Evolutionary conservation across 2,888 invertebrate species (phyloP).

Genomic region (Spodoptera picta): DNA sequence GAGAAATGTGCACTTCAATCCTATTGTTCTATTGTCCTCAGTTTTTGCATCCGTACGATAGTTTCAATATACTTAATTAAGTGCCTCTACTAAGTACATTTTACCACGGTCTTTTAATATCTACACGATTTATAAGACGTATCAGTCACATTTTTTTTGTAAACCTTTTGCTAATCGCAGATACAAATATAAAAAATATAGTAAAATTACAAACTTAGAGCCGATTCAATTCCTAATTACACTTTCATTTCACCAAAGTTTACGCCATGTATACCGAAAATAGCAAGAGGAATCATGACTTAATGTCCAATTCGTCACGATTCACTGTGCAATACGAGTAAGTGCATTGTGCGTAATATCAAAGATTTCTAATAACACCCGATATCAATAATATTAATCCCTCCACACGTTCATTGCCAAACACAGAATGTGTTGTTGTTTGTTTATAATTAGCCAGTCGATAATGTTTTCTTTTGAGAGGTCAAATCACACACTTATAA

Average conservation of each 20-base stretch:
- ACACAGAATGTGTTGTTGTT: too few relatives aligned
- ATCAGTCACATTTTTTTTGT: background rate
- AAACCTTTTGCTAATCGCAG: background rate
- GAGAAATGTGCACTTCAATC: slow-evolving; percentile 8
- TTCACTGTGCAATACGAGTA: background rate
- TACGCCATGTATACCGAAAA: slow-evolving; percentile 9
- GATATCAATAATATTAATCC: too few relatives aligned
- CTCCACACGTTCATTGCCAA: too few relatives aligned
- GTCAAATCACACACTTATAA: too few relatives aligned
- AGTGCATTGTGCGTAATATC: slow-evolving; percentile 18
- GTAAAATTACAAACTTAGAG: slow-evolving; percentile 12
- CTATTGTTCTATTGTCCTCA: slow-evolving; percentile 38
- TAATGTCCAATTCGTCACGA: slow-evolving; percentile 5
- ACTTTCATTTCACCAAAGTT: slow-evolving; percentile 27
- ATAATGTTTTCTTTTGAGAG: too few relatives aligned
- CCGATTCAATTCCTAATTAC: slow-evolving; percentile 20
- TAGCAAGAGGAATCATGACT: slow-evolving; percentile 4
- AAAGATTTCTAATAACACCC: slow-evolving; percentile 4
- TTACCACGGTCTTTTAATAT: background rate
- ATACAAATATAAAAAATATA: slow-evolving; percentile 2
- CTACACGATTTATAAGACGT: too few relatives aligned
- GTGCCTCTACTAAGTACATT: slow-evolving; percentile 15
- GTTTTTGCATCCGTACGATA: slow-evolving; percentile 8
- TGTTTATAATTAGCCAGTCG: too few relatives aligned
- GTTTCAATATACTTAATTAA: slow-evolving; percentile 18